A percentile compares a stretch with the other conserved stretches of the same genome.
These are phyloP conservation scores for Tetranychus truncatus DNA, from an alignment of 2,888 invertebrate genomes.

Conservation along the genomic window DNA sequence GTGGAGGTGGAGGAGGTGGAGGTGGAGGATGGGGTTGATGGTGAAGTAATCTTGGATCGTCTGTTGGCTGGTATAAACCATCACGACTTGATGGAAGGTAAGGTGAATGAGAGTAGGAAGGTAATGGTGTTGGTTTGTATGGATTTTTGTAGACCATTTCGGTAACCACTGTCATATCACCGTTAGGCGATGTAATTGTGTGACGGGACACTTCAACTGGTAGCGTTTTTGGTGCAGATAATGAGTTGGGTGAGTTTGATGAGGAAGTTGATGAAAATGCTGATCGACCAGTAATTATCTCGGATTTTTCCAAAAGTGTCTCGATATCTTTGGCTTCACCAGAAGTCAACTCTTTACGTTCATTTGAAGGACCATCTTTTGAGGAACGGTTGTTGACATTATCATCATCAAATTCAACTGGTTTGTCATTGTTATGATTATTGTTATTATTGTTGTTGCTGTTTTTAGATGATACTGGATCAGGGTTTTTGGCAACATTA, in stretches of 20 bases:
- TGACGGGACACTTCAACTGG: slow-evolving; percentile 16
- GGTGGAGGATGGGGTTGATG: neutral
- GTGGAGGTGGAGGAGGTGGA: neutral
- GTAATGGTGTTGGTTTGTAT: slow-evolving; percentile 10
- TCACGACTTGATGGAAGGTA: slow-evolving; percentile 2
- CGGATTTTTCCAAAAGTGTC: neutral
- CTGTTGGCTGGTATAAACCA: neutral
- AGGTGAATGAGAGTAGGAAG: neutral
- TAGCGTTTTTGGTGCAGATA: neutral
- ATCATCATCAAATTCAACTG: neutral
- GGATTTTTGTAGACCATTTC: slow-evolving; percentile 20
- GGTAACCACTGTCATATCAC: slow-evolving; percentile 17
- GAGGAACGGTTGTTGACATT: neutral
- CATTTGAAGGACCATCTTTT: neutral
- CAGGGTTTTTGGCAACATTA: neutral
- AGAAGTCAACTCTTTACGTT: neutral
- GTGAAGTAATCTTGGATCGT: neutral
- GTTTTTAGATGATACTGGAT: neutral
- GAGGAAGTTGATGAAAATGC: neutral
- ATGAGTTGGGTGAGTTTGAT: neutral
- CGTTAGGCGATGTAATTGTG: slow-evolving; percentile 13
- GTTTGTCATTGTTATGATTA: neutral
- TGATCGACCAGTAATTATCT: neutral
- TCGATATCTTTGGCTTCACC: neutral
- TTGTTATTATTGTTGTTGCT: neutral